Conservation (phyloP, 2,797 vertebrate genomes). For the Sebastes baramenuke region DNA sequence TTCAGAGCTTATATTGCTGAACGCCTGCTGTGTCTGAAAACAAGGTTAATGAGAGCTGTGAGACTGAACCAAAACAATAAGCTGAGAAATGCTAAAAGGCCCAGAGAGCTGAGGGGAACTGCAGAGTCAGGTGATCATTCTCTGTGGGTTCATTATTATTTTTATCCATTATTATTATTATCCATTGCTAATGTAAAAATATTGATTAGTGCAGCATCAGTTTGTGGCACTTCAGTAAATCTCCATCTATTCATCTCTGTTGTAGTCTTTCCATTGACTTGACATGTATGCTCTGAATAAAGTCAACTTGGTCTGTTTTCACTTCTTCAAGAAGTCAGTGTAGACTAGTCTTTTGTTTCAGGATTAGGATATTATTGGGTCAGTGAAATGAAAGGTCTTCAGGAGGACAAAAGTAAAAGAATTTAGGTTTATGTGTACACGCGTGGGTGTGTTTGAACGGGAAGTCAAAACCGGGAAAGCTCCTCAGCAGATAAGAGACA, state of each 20-base stretch:
- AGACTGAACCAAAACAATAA: too few relatives aligned
- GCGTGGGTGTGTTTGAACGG: neutral
- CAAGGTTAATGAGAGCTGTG: too few relatives aligned
- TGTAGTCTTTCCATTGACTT: neutral
- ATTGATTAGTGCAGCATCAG: too few relatives aligned
- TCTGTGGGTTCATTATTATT: too few relatives aligned
- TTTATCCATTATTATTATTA: too few relatives aligned
- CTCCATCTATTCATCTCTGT: neutral
- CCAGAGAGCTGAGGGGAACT: too few relatives aligned
- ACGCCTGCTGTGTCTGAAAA: too few relatives aligned
- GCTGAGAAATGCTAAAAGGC: too few relatives aligned
- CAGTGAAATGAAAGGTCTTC: neutral
- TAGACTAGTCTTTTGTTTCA: neutral
- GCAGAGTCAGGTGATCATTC: too few relatives aligned
- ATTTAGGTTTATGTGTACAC: neutral
- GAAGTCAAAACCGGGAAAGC: neutral
- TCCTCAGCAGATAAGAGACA: slow-evolving; percentile 29
- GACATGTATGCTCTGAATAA: neutral
- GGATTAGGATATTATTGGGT: neutral
- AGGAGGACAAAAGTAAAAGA: neutral
- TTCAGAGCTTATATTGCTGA: too few relatives aligned
- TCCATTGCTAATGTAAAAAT: too few relatives aligned
- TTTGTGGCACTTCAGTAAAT: too few relatives aligned
- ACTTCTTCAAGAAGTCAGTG: neutral
- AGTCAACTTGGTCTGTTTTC: neutral